phyloP scores from a whole-genome alignment of 2,113 vertebrate genomes.

The Calyptomena viridis region DNA sequence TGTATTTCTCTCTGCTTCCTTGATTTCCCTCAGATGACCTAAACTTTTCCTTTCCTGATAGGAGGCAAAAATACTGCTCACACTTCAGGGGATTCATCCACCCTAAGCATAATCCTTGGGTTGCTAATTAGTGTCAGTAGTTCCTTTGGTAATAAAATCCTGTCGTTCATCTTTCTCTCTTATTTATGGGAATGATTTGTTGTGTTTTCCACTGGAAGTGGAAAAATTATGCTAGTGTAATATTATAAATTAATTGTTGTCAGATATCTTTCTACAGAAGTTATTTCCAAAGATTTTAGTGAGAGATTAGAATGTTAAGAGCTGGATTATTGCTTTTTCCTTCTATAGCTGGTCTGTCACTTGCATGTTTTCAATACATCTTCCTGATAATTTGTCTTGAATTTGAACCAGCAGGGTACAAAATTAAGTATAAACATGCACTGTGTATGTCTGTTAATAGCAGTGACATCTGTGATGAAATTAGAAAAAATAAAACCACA shows the following conservation, averaged over 20 bases:
- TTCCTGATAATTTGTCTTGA: not conserved
- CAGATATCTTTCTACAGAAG: not conserved
- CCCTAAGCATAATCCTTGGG: conserved; percentile 35
- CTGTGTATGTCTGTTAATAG: not conserved
- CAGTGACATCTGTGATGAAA: not conserved
- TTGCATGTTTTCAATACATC: not conserved
- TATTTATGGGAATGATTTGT: not conserved
- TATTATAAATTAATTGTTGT: not conserved
- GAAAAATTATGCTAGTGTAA: not conserved
- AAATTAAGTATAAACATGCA: not conserved
- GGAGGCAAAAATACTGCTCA: not conserved
- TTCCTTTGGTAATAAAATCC: not conserved
- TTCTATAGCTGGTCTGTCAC: not conserved
- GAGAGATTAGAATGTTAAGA: not conserved
- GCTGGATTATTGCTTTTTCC: not conserved
- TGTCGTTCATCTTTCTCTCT: not conserved
- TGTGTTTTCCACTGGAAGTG: not conserved
- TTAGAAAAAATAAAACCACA: not conserved
- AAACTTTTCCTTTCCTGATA: conserved; percentile 37
- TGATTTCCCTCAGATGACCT: conserved; percentile 12
- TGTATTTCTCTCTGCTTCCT: not conserved
- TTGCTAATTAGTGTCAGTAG: not conserved
- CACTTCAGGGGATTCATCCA: not conserved
- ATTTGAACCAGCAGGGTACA: not conserved
- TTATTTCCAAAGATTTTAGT: not conserved